Base-by-base conservation (phyloP, 2,797 vertebrate species). In the Rousettus madagascariensis region DNA sequence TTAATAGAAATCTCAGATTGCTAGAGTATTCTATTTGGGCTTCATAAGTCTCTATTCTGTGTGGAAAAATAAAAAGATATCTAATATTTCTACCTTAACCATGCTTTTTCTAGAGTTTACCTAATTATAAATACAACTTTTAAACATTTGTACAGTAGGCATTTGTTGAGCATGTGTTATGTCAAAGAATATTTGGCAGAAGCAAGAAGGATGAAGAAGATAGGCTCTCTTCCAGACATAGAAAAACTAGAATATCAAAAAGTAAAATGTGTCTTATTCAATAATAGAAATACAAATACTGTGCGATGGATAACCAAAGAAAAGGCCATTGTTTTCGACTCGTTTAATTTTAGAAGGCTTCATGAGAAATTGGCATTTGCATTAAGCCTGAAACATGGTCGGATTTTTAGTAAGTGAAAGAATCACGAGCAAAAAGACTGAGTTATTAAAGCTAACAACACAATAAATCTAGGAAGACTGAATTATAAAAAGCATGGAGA, bases 301-400 rank as follows among this genome's bases (percentile, higher is more conserved):
- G 0, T 59, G 1, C 0, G 15, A 78, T 80, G 55, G 36, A 66
- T 79, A 87, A 59, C 13, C 28, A 90, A 69, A 72, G 28, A 53
- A 94, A 85, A 59, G 2, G 2, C 4, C 20, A 65, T 72, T 51
- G 63, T 77, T 72, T 77, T 80, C n/a, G 57, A 41, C 7, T 41
- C 59, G 30, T 41, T 94, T 93, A 66, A 88, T 72, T 93, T 92
- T 77, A 82, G 72, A 87, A 72, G 12, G 8, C 26, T 91, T 91
- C 83, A 65, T 82, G 26, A 72, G 38, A 22, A 92, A 74, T 43
- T 36, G 20, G 12, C 10, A 77, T 84, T 94, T 77, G 33, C 71
- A 2, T 28, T 82, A 90, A 91, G 28, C 9, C 71, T 86, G n/a
- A n/a, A 59, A 80, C 2, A 4, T 66, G 33, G 78, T 75, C 19